A percentile compares a stretch with the other conserved stretches of the same genome.
Conservation (phyloP, 2,888 invertebrate genomes). For the Drosophila anomalipes region DNA sequence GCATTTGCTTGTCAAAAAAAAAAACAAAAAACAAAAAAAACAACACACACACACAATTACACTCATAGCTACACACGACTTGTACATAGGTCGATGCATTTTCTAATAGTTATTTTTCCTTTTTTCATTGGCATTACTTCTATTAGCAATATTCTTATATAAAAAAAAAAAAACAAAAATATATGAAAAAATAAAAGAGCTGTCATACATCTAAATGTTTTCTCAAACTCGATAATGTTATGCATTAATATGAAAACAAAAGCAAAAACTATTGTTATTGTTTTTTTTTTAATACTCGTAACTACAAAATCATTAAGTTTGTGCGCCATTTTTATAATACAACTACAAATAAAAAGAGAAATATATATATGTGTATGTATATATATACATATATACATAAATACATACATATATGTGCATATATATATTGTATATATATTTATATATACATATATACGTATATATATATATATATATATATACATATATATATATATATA, state of each 20-base stretch:
- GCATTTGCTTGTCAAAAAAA: constrained; percentile 64
- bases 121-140: constrained; percentile 54
- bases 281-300: constrained; percentile 63
- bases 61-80: constrained; percentile 41
- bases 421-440: constrained; percentile 37
- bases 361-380: constrained; percentile 26
- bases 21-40: constrained; percentile 23
- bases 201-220: constrained; percentile 75
- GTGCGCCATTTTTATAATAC: constrained; percentile 65
- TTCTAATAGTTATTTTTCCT: constrained; percentile 35
- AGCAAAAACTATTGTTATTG: constrained; percentile 58
- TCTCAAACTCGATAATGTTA: constrained; percentile 46
- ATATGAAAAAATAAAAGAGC: constrained; percentile 34
- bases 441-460: constrained; percentile 29
- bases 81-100: constrained; percentile 53
- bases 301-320: constrained; percentile 69
- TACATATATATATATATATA: constrained; percentile 45
- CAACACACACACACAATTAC: constrained; percentile 7
- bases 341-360: constrained; percentile 23
- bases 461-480: constrained; percentile 20
- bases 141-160: constrained; percentile 72
- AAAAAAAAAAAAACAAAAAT: constrained; percentile 33
- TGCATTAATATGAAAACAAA: constrained; percentile 29
- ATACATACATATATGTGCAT: constrained; percentile 22
- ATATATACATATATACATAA: constrained; percentile 12